phyloP scores from a whole-genome alignment of 2,888 invertebrate species.

The Drosophila paramelanica region DNA sequence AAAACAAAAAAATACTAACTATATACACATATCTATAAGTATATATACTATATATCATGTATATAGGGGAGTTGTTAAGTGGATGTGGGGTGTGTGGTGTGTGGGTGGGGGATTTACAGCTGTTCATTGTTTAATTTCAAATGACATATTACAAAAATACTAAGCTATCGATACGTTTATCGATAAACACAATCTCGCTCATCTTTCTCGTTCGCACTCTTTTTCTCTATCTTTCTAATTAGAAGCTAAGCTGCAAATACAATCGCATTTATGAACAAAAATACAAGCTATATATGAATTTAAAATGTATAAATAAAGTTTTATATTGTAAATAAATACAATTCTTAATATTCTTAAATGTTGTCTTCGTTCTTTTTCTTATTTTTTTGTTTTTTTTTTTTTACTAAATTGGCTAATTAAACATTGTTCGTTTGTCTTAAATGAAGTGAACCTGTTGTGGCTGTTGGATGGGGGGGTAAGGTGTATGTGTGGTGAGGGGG shows the following conservation, averaged over 20 bases:
- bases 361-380: slow-evolving; percentile 18
- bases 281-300: slow-evolving; percentile 20
- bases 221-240: slow-evolving; percentile 8
- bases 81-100: slow-evolving; percentile 18
- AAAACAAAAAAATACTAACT: slow-evolving; percentile 33
- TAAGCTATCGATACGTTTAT: slow-evolving; percentile 13
- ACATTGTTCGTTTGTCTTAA: slow-evolving; percentile 54
- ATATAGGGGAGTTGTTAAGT: slow-evolving; percentile 45
- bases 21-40: slow-evolving; percentile 44
- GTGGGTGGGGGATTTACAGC: slow-evolving; percentile 18
- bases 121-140: slow-evolving; percentile 24
- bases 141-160: slow-evolving; percentile 52
- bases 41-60: slow-evolving; percentile 27
- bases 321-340: slow-evolving; percentile 52
- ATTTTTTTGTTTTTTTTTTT: background rate
- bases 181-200: slow-evolving; percentile 22
- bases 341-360: slow-evolving; percentile 29
- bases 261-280: slow-evolving; percentile 16
- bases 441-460: slow-evolving; percentile 8
- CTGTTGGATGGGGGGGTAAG: background rate
- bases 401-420: slow-evolving; percentile 44
- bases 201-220: background rate
- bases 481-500: background rate
- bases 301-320: slow-evolving; percentile 13
- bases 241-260: slow-evolving; percentile 24